A percentile compares a stretch with the other conserved stretches of the same genome.
phyloP scores from a whole-genome alignment of 2,797 vertebrate species.

The Erethizon dorsatum region DNA sequence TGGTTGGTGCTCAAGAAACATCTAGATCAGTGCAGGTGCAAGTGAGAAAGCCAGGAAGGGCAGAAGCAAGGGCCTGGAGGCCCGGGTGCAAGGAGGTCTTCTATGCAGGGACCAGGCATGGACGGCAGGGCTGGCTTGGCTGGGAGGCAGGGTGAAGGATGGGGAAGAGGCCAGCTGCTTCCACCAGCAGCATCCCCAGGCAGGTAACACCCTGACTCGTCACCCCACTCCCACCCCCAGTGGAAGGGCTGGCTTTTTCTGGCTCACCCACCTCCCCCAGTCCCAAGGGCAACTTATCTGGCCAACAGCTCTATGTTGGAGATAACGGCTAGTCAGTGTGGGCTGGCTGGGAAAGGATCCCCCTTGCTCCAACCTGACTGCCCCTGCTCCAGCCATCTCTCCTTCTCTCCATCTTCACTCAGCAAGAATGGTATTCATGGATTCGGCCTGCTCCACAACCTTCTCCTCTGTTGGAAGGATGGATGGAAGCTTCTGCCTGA shows the following conservation, averaged over 20 bases:
- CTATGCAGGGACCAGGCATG: not conserved
- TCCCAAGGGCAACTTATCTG: not conserved
- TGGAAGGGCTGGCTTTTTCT: not conserved
- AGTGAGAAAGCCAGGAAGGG: not conserved
- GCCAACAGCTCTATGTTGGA: not conserved
- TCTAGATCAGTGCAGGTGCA: fast-evolving
- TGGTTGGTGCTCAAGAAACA: not conserved
- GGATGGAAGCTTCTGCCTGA: not conserved
- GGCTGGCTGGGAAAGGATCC: not conserved
- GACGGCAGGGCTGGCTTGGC: not conserved
- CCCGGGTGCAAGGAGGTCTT: not conserved
- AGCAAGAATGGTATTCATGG: too few species aligned
- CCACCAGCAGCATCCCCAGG: not conserved
- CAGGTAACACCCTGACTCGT: not conserved
- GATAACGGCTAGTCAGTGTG: not conserved
- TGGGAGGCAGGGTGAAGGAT: not conserved
- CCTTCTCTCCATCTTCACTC: not conserved
- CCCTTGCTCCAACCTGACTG: not conserved
- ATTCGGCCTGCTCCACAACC: fast-evolving
- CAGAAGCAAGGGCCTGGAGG: not conserved
- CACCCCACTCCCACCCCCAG: not conserved
- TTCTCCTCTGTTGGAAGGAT: not conserved
- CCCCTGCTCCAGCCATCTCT: too few species aligned
- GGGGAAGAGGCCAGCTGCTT: not conserved
- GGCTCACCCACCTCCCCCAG: not conserved